Conservation (phyloP, 2,888 invertebrate genomes). For the Koerneria pararmatus region DNA sequence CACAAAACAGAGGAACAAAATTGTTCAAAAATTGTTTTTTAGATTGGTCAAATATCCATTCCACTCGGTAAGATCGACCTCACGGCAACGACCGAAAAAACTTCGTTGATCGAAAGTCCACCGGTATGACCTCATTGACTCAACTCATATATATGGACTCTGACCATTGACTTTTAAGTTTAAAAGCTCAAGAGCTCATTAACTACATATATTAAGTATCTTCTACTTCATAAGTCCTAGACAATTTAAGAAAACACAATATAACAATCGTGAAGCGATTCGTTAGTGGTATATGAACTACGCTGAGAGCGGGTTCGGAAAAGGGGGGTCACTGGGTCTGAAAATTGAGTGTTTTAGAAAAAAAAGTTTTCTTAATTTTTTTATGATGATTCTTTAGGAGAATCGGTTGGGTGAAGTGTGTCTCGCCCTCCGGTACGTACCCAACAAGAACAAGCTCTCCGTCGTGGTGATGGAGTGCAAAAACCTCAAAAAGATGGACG, state of each 20-base stretch:
- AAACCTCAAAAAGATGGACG: slow-evolving; percentile 99
- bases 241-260: too few relatives aligned
- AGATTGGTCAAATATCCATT: slow-evolving; percentile 65
- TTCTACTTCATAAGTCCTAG: too few relatives aligned
- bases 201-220: too few relatives aligned
- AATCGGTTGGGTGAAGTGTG: slow-evolving; percentile 93
- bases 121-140: slow-evolving; percentile 73
- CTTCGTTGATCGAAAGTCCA: slow-evolving; percentile 93
- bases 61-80: slow-evolving; percentile 94
- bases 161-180: not conserved
- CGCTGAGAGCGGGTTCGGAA: too few relatives aligned
- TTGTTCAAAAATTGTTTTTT: too few relatives aligned
- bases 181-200: not conserved
- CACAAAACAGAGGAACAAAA: too few relatives aligned
- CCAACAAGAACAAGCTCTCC: slow-evolving; percentile 96
- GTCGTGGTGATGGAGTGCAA: slow-evolving; percentile 98
- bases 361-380: too few relatives aligned
- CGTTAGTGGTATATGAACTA: too few relatives aligned
- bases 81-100: slow-evolving; percentile 96
- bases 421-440: slow-evolving; percentile 97
- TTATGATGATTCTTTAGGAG: too few relatives aligned
- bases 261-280: too few relatives aligned
- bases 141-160: not conserved
- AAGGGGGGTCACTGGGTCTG: too few relatives aligned
- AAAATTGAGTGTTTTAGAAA: too few relatives aligned